These are phyloP conservation scores for Antigone vipio DNA, from an alignment of 2,113 vertebrate species.

Conservation along the genomic window DNA sequence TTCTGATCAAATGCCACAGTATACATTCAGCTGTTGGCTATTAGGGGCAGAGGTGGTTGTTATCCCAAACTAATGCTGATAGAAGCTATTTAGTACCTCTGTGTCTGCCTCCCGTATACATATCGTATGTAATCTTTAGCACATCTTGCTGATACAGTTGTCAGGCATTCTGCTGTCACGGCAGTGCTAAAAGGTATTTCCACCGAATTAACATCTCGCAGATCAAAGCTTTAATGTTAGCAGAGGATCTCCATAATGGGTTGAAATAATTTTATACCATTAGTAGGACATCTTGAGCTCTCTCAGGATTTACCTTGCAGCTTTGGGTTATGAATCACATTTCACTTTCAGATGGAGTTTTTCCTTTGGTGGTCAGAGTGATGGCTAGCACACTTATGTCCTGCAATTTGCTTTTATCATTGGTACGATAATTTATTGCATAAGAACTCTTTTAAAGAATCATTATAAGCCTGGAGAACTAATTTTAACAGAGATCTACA, in stretches of 20 bases:
- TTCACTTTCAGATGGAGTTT: neutral
- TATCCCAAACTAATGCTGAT: neutral
- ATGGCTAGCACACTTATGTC: neutral
- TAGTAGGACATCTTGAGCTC: neutral
- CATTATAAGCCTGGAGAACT: neutral
- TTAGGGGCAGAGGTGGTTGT: neutral
- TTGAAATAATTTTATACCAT: neutral
- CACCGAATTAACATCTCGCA: neutral
- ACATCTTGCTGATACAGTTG: neutral
- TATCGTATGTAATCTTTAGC: neutral
- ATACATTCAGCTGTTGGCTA: neutral
- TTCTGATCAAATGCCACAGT: neutral
- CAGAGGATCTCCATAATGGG: neutral
- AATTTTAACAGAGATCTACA: neutral
- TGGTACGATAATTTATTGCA: neutral
- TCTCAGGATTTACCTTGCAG: neutral
- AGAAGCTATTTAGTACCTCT: neutral
- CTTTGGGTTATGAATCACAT: neutral
- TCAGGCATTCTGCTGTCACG: neutral
- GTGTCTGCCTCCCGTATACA: neutral
- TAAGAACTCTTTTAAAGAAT: neutral
- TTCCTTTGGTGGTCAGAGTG: neutral
- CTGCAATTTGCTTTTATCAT: neutral
- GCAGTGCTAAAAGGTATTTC: neutral
- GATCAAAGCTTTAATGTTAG: slow-evolving; percentile 1